Base-by-base conservation (phyloP, 2,888 invertebrate genomes). In the Brenthis ino region DNA sequence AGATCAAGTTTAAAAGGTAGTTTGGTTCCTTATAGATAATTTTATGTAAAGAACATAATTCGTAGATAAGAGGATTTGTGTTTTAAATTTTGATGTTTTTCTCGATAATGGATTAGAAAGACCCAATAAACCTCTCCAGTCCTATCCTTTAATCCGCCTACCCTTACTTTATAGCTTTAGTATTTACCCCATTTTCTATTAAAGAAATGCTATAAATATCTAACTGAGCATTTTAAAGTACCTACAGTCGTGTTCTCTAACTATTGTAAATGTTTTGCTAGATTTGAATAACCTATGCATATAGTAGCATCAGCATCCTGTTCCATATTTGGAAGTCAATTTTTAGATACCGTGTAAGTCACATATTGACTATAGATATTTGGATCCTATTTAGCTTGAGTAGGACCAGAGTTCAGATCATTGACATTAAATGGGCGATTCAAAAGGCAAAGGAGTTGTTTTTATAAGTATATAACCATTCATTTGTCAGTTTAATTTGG, bases 121-220 rank as follows among this genome's bases (percentile, higher is more conserved):
- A 60, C 70, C 72, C 67, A 33, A 64, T 64, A 64, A 65, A 70
- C 72, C 71, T 64, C 77, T 79, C 79, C 80, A 80, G 78, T 85
- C 89, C 87, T 71, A 81, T 83, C 88, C 84, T 76, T 76, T 76
- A 75, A 80, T 87, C 89, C 88, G 75, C 84, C 88, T 87, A 84
- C 89, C 91, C 81, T 86, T 87, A 88, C 85, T 87, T 20, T 88
- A 89, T 92, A 92, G 92, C 91, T 91, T 89, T 92, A 92, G 90
- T 89, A 88, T 86, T 81, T 86, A 86, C 85, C 86, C 85, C 86
- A 81, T 80, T 85, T 83, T 84, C 79, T 87, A 85, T 85, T 79
- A 79, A 83, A 84, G 79, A 82, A 85, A 82, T 85, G 88, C 89
- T 87, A 82, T 82, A 11, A 81, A 84, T 81, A 83, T 80, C 79